These are phyloP conservation scores for Turritopsis dohrnii DNA, from an alignment of 30 jellyfish, hydroid and myxozoan species.

Conservation along the genomic window DNA sequence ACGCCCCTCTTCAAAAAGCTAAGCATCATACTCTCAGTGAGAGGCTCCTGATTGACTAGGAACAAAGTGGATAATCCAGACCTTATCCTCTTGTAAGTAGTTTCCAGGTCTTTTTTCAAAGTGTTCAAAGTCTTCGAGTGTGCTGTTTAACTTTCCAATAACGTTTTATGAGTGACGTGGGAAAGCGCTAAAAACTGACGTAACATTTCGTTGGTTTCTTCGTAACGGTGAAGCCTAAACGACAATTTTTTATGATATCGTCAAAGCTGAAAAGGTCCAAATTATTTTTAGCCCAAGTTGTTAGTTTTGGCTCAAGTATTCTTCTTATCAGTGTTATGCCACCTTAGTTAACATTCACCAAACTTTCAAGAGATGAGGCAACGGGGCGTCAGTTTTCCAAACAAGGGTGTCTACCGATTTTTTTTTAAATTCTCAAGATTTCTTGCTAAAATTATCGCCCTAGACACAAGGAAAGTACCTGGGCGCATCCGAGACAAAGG, in stretches of 20 bases:
- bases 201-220: constrained; percentile 91
- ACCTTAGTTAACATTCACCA: too few species aligned
- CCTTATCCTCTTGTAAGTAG: constrained; percentile 71
- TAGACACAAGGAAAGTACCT: too few species aligned
- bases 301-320: not conserved
- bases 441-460: too few species aligned
- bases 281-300: not conserved
- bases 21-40: not conserved
- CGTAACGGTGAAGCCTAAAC: constrained; percentile 64
- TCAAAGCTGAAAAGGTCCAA: not conserved
- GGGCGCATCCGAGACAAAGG: too few species aligned
- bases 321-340: too few species aligned
- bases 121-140: constrained; percentile 51
- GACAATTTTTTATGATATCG: not conserved
- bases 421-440: too few species aligned
- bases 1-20: not conserved
- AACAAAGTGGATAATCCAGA: not conserved
- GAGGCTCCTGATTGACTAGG: not conserved
- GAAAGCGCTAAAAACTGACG: constrained; percentile 63
- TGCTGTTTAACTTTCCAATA: constrained; percentile 41
- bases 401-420: too few species aligned
- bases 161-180: constrained; percentile 45
- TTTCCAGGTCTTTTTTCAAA: constrained; percentile 60
- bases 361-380: too few species aligned
- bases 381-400: too few species aligned